These are phyloP conservation scores for Chelonus formosanus DNA, from an alignment of 2,888 invertebrate species.

Conservation along the genomic window DNA sequence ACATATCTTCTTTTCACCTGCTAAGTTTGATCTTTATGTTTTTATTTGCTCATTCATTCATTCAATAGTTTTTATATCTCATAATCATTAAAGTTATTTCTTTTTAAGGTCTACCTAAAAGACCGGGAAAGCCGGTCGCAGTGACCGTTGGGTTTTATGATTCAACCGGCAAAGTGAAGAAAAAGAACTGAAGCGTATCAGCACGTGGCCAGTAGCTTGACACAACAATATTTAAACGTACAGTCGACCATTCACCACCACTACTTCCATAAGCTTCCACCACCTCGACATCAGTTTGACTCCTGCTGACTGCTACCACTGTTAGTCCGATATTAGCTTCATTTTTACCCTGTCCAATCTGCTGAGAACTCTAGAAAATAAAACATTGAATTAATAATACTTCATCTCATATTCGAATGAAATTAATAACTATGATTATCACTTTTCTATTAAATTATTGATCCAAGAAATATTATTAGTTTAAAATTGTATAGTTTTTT, in stretches of 20 bases:
- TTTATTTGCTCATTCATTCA: background rate
- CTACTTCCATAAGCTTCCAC: conserved; percentile 26
- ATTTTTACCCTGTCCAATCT: conserved; percentile 36
- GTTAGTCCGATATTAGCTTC: conserved; percentile 26
- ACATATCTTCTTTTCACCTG: too few relatives aligned
- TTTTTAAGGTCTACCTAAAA: too few relatives aligned
- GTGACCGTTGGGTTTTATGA: too few relatives aligned
- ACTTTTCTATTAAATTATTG: background rate
- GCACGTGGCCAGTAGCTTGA: conserved; percentile 14
- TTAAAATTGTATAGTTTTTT: conserved; percentile 11
- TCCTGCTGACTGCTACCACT: conserved; percentile 24
- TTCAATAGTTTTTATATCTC: too few relatives aligned
- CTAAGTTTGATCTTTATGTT: too few relatives aligned
- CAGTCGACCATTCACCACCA: conserved; percentile 14
- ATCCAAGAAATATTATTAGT: conserved; percentile 2
- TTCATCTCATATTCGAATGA: conserved; percentile 1
- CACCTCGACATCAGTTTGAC: conserved; percentile 20
- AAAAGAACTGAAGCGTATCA: background rate
- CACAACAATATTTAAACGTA: conserved; percentile 7
- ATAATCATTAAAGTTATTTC: too few relatives aligned
- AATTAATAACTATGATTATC: conserved; percentile 10
- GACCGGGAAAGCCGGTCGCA: too few relatives aligned
- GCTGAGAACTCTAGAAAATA: conserved; percentile 30
- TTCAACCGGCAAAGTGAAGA: background rate
- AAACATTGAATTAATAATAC: conserved; percentile 6